Conservation (phyloP, 2,113 vertebrate genomes). For the Leptosomus discolor region DNA sequence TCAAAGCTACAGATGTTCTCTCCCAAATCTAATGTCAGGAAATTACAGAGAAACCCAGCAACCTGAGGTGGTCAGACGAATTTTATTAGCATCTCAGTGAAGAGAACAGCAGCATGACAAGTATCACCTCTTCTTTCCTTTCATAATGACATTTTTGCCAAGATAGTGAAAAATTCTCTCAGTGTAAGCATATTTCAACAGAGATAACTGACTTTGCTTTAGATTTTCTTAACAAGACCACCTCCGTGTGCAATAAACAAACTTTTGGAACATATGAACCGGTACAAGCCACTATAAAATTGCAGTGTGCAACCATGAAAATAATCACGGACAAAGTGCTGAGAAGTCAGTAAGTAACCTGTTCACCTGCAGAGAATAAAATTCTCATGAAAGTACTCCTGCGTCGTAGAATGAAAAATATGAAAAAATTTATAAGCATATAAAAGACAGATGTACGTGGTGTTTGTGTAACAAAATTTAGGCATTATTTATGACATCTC, state of each 20-base stretch:
- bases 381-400: neutral
- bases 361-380: neutral
- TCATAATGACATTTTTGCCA: slow-evolving; percentile 10
- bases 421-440: neutral
- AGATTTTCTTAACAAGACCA: slow-evolving; percentile 2
- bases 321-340: neutral
- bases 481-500: neutral
- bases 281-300: neutral
- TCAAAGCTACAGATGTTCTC: neutral
- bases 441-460: neutral
- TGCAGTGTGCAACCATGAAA: neutral
- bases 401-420: neutral
- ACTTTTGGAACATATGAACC: neutral
- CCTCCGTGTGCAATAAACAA: neutral
- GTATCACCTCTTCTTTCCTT: slow-evolving; percentile 29
- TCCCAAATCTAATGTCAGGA: neutral
- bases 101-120: slow-evolving; percentile 15
- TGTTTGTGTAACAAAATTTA: neutral
- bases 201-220: neutral
- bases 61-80: neutral
- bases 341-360: neutral
- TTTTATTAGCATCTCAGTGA: neutral
- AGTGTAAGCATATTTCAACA: neutral
- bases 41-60: slow-evolving; percentile 23
- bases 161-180: neutral